Conservation (phyloP, 2,888 invertebrate species). For the Pyrgus malvae region DNA sequence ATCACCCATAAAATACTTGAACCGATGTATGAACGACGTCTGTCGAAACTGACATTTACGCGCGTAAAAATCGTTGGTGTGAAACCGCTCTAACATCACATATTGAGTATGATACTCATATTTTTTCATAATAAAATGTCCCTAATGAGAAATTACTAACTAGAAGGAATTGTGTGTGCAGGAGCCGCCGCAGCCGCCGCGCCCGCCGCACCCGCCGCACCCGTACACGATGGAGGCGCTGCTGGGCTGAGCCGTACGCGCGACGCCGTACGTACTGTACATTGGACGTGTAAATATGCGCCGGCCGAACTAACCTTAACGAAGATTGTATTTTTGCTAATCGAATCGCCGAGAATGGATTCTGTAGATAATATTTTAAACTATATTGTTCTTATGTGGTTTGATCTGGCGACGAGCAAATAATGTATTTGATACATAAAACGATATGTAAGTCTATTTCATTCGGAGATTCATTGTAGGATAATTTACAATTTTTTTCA, state of each 20-base stretch:
- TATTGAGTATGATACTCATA: no score
- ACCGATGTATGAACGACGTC: no score
- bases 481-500: constrained; percentile 86
- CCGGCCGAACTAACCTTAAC: constrained; percentile 42
- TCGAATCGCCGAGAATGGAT: constrained; percentile 78
- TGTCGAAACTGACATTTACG: no score
- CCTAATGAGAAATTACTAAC: no score
- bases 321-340: constrained; percentile 79
- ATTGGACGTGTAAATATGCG: no score
- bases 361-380: constrained; percentile 82
- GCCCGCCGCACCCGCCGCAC: constrained; percentile 70
- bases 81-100: no score
- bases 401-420: constrained; percentile 80
- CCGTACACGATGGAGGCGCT: constrained; percentile 86
- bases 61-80: no score
- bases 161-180: not conserved
- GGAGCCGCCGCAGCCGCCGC: constrained; percentile 63
- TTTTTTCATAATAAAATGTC: no score
- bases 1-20: no score
- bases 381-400: constrained; percentile 81
- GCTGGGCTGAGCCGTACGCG: constrained; percentile 80
- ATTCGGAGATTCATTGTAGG: constrained; percentile 84
- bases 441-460: constrained; percentile 82
- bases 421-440: constrained; percentile 82
- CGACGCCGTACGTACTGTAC: no score